Conservation (phyloP, 2,888 invertebrate species). For the Scotopteryx bipunctaria region DNA sequence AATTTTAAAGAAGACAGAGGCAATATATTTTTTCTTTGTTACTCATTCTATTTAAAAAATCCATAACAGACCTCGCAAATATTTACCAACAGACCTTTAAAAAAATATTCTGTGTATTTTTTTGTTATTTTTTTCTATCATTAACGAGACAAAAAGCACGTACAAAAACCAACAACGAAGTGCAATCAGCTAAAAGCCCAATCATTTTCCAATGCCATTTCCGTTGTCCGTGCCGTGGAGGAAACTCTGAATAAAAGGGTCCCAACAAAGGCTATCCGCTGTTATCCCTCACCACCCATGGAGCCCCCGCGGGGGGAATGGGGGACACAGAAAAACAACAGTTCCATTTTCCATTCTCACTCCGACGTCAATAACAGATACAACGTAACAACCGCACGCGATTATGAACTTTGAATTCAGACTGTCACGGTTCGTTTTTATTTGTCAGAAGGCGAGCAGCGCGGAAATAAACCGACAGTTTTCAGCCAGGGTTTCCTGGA, state of each 20-base stretch:
- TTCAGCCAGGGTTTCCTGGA: background rate
- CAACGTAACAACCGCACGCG: background rate
- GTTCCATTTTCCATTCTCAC: background rate
- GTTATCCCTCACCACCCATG: slow-evolving; percentile 44
- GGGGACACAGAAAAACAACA: slow-evolving; percentile 4
- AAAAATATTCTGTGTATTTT: background rate
- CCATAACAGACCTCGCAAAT: no score
- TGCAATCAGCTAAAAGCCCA: slow-evolving; percentile 80
- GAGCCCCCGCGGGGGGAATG: slow-evolving; percentile 33
- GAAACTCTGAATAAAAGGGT: slow-evolving; percentile 68
- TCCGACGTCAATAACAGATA: background rate
- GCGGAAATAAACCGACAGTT: background rate
- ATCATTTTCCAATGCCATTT: slow-evolving; percentile 81
- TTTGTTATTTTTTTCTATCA: background rate
- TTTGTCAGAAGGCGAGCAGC: background rate
- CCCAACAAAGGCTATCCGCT: slow-evolving; percentile 67
- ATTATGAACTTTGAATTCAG: background rate
- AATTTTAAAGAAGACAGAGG: no score
- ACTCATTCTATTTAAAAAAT: no score
- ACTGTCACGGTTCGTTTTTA: background rate
- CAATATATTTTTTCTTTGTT: no score
- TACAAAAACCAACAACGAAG: slow-evolving; percentile 27
- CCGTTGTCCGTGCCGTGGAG: slow-evolving; percentile 61
- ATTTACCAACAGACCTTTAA: no score
- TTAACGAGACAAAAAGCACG: slow-evolving; percentile 9